Percentiles rank a stretch among this genome's conserved stretches.
Evolutionary conservation across 1,140 invertebrate species (phyloP).

Genomic region (Mizuhopecten yessoensis): DNA sequence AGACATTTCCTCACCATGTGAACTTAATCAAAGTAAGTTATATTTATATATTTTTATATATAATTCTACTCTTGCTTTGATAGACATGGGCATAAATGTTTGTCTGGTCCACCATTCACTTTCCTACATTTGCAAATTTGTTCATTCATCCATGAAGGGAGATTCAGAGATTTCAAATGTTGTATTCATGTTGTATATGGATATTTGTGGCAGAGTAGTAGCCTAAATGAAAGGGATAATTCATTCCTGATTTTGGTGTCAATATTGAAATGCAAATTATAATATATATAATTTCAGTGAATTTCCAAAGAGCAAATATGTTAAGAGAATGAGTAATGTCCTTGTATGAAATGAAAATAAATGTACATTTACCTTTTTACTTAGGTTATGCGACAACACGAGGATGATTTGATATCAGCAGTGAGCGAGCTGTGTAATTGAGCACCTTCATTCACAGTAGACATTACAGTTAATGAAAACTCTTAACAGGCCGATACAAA

Average conservation of each 20-base stretch:
- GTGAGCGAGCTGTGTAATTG: constrained; percentile 61
- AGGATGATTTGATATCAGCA: constrained; percentile 46
- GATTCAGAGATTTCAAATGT: too few species aligned
- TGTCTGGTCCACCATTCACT: too few species aligned
- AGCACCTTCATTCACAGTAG: constrained; percentile 49
- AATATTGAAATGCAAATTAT: too few species aligned
- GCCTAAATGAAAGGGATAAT: too few species aligned
- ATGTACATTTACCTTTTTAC: constrained; percentile 41
- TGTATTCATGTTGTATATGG: too few species aligned
- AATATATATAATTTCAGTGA: too few species aligned
- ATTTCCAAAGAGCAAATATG: too few species aligned
- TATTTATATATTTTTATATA: neutral
- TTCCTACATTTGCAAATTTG: too few species aligned
- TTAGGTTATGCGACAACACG: constrained; percentile 61
- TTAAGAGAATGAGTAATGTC: too few species aligned
- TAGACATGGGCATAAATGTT: neutral
- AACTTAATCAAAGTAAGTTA: constrained; percentile 51
- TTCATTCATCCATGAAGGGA: too few species aligned
- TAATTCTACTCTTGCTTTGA: constrained; percentile 27
- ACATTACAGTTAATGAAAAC: constrained; percentile 51
- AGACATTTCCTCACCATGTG: constrained; percentile 50
- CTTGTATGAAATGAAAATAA: neutral
- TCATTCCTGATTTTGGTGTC: too few species aligned
- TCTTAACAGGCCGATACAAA: constrained; percentile 47
- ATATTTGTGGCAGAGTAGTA: too few species aligned